Conservation (phyloP, 2,113 vertebrate genomes). For the Poeciliopsis retropinna region DNA sequence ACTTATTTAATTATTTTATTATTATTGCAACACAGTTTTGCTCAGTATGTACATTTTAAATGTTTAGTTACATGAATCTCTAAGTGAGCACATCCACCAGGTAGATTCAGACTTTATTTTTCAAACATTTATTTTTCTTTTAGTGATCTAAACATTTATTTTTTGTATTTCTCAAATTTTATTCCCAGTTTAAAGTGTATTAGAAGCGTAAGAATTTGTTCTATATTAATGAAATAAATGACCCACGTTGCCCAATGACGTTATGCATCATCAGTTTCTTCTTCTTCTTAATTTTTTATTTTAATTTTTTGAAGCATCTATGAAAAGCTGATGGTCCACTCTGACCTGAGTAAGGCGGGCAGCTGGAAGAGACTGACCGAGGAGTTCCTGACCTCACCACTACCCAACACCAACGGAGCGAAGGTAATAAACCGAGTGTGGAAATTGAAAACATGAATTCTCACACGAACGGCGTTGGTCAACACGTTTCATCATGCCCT, state of each 20-base stretch:
- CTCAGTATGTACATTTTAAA: too few relatives aligned
- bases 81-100: too few relatives aligned
- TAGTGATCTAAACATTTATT: too few relatives aligned
- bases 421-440: slow-evolving; percentile 78
- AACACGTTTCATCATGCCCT: background rate
- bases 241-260: background rate
- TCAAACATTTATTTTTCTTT: too few relatives aligned
- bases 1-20: too few relatives aligned
- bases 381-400: slow-evolving; percentile 88
- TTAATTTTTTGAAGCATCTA: slow-evolving; percentile 83
- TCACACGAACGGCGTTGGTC: background rate
- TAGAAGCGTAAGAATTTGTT: too few relatives aligned
- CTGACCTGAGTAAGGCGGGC: slow-evolving; percentile 92
- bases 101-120: too few relatives aligned
- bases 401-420: slow-evolving; percentile 82
- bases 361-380: slow-evolving; percentile 92
- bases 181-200: too few relatives aligned
- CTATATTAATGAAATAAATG: too few relatives aligned
- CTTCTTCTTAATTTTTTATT: background rate
- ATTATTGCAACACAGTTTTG: too few relatives aligned
- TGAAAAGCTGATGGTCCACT: slow-evolving; percentile 94
- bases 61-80: too few relatives aligned
- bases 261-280: background rate
- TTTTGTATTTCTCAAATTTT: too few relatives aligned
- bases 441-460: background rate